Base-by-base conservation (phyloP, 37 sponge, comb jelly and placozoan species). In the Chondrilla cf. caribensis region DNA sequence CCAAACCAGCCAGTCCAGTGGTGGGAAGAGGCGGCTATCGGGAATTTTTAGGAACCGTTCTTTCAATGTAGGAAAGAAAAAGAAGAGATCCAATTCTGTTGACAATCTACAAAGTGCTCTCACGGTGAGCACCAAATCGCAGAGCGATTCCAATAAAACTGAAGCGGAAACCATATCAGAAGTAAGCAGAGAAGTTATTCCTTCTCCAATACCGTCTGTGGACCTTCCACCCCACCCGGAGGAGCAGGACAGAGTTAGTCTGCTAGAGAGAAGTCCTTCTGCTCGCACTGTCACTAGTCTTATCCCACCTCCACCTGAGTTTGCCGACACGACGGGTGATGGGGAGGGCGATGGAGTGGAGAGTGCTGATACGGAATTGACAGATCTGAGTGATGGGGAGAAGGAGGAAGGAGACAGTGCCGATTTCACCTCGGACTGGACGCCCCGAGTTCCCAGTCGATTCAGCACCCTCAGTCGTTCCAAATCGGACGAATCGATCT, bases 261-360 rank as follows among this genome's bases (percentile, higher is more conserved):
- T 47, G 51, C 51, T 47, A 11, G 51, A 47, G 11, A 36, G 76
- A 73, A 42, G n/a, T n/a, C 44, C 76, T 7, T 73, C 76, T 18
- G 21, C 24, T 14, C 25, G 17, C 44, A 73, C 76, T 1, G 11
- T 73, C 24, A 73, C 11, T 40, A 31, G 44, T 40, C 38, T 73
- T 22, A 43, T 73, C 40, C 31, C 76, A 5, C 76, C 76, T 11
- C 76, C 76, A 22, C 76, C 76, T 9, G 76, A 73, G 44, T 73
- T 73, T 42, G 44, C 44, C 1, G 76, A 14, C 11, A 11, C 11
- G 51, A 11, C 11, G 6, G 51, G n/a, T 2, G 76, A 73, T 36
- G 39, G 7, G 38, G 25, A 73, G 6, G 40, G 76, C 2, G 44
- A 70, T 29, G 21, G 76, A 40, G 41, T 17, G 21, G 76, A 8